Evolutionary conservation across 2,888 invertebrate genomes (phyloP), one percentile per base, ranked within the genome.

Genomic region (Ceraclea dissimilis): DNA sequence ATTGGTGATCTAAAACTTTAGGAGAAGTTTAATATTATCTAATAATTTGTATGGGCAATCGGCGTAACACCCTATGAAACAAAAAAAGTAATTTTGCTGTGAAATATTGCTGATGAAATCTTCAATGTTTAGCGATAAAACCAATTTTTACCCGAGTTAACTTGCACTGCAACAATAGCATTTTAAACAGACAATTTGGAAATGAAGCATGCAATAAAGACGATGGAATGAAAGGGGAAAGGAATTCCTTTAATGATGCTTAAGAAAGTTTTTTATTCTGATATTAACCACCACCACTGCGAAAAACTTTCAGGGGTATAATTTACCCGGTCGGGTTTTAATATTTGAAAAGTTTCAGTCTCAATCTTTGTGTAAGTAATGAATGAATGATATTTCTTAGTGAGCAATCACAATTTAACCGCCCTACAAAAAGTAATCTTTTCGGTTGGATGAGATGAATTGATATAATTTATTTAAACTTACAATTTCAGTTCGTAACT

Each of bases 321-420:
- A 61, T 59, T 55, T 57, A 52, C 57, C 39, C 49, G 49, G 55
- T 57, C 51, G 53, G 54, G 54, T 51, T 60, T 58, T 60, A 58
- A 58, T 58, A 60, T 60, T 54, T 54, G 53, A 51, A 51, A 46
- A 46, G 19, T 46, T 46, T 39, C 16, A 16, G 39, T 39, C 13
- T 39, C 39, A 39, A 39, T 39, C 39, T 39, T 39, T 39, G 13
- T 39, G 39, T 39, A 39, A 39, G 39, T 16, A 16, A 39, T 39
- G n/a, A n/a, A n/a, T n/a, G n/a, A n/a, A n/a, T n/a, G 39, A 13
- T 16, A 39, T 16, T 39, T 13, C 39, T 39, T 39, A 39, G 39
- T 13, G 39, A 39, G 16, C 39, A 39, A 39, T 39, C 39, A n/a
- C 20, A 49, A 19, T 49, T 50, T 49, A n/a, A 16, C 22, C 47